Base-by-base conservation (phyloP, 2,113 vertebrate genomes). In the Eira barbara region DNA sequence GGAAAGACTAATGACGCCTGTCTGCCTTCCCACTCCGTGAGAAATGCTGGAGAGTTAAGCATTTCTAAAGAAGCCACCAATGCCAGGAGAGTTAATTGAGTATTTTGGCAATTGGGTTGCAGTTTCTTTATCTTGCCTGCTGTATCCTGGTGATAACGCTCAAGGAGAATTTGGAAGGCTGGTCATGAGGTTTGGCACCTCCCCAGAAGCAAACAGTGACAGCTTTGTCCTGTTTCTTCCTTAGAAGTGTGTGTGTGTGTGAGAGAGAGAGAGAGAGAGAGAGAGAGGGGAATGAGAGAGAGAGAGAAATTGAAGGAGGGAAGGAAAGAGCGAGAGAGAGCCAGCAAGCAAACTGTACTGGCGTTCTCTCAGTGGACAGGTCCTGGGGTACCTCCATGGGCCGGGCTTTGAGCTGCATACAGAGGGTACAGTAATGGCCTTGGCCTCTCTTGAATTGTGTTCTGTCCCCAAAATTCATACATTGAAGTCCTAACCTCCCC, bases 131-230 rank as follows among this genome's bases (percentile, higher is more conserved):
- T 96, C 88, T 91, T 25, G n/a, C 79, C 93, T 76, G 71, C 97
- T 98, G 97, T 90, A 31, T 91, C 65, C 92, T 95, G 63, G 79
- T 59, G 94, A 97, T 98, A 96, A 97, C 36, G 20, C 73, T 80
- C 61, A 11, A 74, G 82, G 73, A 95, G 78, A 81, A 95, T 88
- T 92, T 80, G 61, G 87, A 94, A 96, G 78, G n/a, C 82, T 83
- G 71, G 45, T 73, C 15, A 0, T 73, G 95, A 88, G 31, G 49
- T 57, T 92, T 95, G 95, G 92, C 92, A 83, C 29, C 47, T 87
- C 34, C 47, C 79, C 94, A 96, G 92, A 86, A 80, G 74, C 67
- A 12, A 49, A 91, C 67, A 74, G 65, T 31, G 93, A 86, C 11
- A 36, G 84, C 82, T 88, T 67, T 92, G 82, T 93, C 31, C 59